These are phyloP conservation scores for Conus canariensis DNA, from an alignment of 2,888 invertebrate species.

Conservation along the genomic window DNA sequence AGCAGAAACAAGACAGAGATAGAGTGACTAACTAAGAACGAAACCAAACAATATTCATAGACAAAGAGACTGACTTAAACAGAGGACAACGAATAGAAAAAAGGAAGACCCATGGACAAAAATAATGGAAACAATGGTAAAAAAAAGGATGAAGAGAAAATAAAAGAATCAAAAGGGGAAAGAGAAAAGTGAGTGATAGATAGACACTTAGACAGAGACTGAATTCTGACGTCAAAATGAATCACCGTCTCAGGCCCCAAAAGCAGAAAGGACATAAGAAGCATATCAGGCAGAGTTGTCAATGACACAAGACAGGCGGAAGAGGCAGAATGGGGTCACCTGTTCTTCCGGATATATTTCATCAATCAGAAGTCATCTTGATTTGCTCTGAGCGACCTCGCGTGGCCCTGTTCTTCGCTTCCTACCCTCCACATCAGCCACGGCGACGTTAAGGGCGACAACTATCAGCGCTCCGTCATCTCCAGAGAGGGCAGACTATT, in stretches of 20 bases:
- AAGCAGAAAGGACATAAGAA: neutral
- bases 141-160: neutral
- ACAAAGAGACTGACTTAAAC: no score
- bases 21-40: no score
- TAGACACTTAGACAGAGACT: no score
- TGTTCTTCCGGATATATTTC: slow-evolving; percentile 48
- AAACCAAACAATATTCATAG: no score
- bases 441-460: slow-evolving; percentile 37
- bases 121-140: no score
- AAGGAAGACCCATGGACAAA: no score
- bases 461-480: slow-evolving; percentile 31
- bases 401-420: slow-evolving; percentile 37
- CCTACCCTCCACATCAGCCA: neutral
- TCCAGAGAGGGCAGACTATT: neutral
- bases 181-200: neutral
- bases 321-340: slow-evolving; percentile 28
- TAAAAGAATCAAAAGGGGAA: neutral
- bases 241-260: no score
- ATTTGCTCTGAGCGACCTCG: slow-evolving; percentile 50
- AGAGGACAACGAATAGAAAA: no score
- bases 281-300: neutral
- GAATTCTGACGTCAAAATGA: no score
- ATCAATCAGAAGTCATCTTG: slow-evolving; percentile 44
- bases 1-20: no score
- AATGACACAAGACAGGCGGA: slow-evolving; percentile 39